Evolutionary conservation across 37 sponge, comb jelly and placozoan species (phyloP).

Genomic region (Eunapius fragilis): DNA sequence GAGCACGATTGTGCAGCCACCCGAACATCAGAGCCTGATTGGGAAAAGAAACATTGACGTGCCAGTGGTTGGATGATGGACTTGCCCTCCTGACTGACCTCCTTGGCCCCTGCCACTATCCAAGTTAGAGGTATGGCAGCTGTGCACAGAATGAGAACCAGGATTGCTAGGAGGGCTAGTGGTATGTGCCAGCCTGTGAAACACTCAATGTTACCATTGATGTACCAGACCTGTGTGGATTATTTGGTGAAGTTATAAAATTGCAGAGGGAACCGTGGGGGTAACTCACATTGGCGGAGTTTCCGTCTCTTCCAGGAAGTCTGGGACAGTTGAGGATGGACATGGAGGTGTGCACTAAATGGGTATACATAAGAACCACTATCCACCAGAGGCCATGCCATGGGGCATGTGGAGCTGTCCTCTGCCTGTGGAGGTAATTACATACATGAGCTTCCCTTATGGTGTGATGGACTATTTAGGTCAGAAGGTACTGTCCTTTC

Average conservation of each 20-base stretch:
- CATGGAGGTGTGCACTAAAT: slow-evolving; percentile 61
- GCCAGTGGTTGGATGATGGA: too few relatives aligned
- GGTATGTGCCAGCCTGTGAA: slow-evolving; percentile 56
- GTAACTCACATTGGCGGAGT: neutral
- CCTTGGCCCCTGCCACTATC: neutral
- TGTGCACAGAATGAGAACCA: slow-evolving; percentile 19
- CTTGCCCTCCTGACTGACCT: neutral
- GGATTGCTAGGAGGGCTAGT: slow-evolving; percentile 54
- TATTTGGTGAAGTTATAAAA: neutral
- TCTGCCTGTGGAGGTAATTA: neutral
- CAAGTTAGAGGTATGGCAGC: slow-evolving; percentile 25
- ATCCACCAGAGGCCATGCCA: slow-evolving; percentile 63
- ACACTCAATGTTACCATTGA: slow-evolving; percentile 59
- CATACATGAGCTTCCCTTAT: neutral
- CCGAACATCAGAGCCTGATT: neutral
- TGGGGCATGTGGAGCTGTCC: slow-evolving; percentile 4
- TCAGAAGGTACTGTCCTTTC: neutral
- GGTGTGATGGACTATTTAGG: neutral
- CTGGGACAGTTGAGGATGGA: slow-evolving; percentile 64
- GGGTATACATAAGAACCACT: slow-evolving; percentile 56
- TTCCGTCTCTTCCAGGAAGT: slow-evolving; percentile 13
- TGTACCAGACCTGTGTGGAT: slow-evolving; percentile 47
- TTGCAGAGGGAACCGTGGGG: neutral
- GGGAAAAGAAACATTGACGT: neutral
- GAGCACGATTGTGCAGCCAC: neutral